Evolutionary conservation across 2,888 invertebrate genomes (phyloP), one percentile per base, ranked within the genome.

Genomic region (Cheilosia variabilis): DNA sequence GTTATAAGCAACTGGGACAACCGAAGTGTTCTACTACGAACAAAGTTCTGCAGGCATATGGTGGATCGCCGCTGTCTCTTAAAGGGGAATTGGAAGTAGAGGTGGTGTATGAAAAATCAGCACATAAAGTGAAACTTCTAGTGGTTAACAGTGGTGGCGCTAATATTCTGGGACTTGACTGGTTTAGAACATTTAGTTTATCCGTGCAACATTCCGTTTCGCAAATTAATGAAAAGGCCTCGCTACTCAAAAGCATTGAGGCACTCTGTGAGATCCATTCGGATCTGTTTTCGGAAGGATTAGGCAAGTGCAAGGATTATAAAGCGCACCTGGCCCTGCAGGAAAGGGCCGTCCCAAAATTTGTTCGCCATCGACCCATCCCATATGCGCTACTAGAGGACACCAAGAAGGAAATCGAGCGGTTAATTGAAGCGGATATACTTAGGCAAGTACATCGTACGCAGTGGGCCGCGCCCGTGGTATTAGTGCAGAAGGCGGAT

Each of bases 401-500:
- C 19, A 22, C 22, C 22, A 22, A 22, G 22, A 22, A 22, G 22
- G 22, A 22, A 2, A 22, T 19, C 6, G 34, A 57, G 17, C 34
- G 57, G 3, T 34, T 57, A 7, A 57, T 34, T 31, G 34, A 5
- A 19, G 57, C 57, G 4, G 34, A 57, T 9, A 34, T 22, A 22
- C 22, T 22, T 22, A 22, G 22, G 22, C 22, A 22, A 22, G 22
- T 22, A 22, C 22, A 22, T 22, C 22, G 22, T 22, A 22, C 55
- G 4, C 55, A 55, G 55, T 55, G 27, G 55, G 55, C 55, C 31
- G 15, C 55, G 5, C 27, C 55, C 15, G 55, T 55, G n/a, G 55
- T 55, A 15, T 34, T 34, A 55, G 27, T 55, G 55, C 55, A 55
- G 55, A 55, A 55, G 34, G 27, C 27, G 15, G 31, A n/a, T 55